phyloP scores from a whole-genome alignment of 2,888 invertebrate species.

The Drosophila monieri region DNA sequence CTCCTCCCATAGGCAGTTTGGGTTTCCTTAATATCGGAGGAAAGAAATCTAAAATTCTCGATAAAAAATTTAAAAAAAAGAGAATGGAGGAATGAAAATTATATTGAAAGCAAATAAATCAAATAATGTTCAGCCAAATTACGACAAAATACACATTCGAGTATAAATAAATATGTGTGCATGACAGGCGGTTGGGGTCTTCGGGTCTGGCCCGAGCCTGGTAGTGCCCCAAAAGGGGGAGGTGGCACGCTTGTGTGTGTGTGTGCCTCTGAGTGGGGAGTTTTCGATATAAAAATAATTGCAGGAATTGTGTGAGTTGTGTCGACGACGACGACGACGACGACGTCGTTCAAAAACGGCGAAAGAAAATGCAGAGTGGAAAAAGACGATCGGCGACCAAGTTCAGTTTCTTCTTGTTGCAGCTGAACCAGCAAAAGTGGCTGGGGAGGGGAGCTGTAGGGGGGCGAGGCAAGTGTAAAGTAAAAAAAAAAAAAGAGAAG shows the following conservation, averaged over 20 bases:
- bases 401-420: conserved; percentile 54
- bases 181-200: conserved; percentile 56
- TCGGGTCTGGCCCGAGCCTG: not conserved
- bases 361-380: conserved; percentile 30
- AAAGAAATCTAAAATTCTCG: conserved; percentile 51
- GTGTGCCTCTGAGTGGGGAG: conserved; percentile 55
- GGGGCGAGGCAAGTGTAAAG: conserved; percentile 28
- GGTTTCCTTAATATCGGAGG: conserved; percentile 47
- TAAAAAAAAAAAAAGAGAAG: conserved; percentile 31
- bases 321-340: conserved; percentile 47
- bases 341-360: conserved; percentile 47
- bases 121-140: conserved; percentile 74
- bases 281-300: conserved; percentile 79
- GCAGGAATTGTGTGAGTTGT: conserved; percentile 76
- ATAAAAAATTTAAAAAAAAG: conserved; percentile 50
- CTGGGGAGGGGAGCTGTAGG: not conserved
- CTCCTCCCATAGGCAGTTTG: conserved; percentile 32
- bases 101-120: conserved; percentile 78
- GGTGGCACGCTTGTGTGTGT: conserved; percentile 29
- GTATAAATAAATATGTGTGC: conserved; percentile 52
- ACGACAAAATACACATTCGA: conserved; percentile 67
- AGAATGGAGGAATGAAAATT: conserved; percentile 47
- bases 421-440: conserved; percentile 75
- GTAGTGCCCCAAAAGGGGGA: conserved; percentile 9
- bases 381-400: conserved; percentile 23